A percentile compares a stretch with the other conserved stretches of the same genome.
These are phyloP conservation scores for Oreochromis spilurus DNA, from an alignment of 2,113 vertebrate species.

Conservation along the genomic window DNA sequence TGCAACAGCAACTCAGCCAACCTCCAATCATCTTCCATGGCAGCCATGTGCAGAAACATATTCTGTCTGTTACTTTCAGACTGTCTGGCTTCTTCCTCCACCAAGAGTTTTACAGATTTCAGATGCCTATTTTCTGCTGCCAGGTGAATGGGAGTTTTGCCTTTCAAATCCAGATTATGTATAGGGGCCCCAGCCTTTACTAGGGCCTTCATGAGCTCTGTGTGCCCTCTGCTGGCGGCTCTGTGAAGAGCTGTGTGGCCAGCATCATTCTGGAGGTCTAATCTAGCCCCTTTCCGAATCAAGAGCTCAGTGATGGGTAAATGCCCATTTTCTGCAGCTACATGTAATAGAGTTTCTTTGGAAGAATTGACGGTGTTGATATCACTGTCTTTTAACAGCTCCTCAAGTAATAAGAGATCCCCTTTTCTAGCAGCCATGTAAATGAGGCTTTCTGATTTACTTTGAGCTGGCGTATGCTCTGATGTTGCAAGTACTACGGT, in stretches of 20 bases:
- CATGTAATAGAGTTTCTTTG: conserved; percentile 70
- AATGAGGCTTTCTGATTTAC: conserved; percentile 25
- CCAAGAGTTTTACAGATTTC: conserved; percentile 45
- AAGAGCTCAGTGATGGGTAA: conserved; percentile 60
- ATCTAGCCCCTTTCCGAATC: conserved; percentile 66
- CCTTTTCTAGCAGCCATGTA: conserved; percentile 53
- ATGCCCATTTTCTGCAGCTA: conserved; percentile 67
- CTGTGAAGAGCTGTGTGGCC: conserved; percentile 73
- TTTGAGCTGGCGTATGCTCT: neutral
- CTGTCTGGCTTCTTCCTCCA: conserved; percentile 63
- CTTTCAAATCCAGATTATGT: conserved; percentile 53
- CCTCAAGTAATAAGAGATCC: conserved; percentile 47
- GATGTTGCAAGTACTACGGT: neutral
- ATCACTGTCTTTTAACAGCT: conserved; percentile 42
- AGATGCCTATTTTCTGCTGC: conserved; percentile 60
- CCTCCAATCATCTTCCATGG: conserved; percentile 60
- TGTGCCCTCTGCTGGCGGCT: conserved; percentile 67
- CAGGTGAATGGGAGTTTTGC: conserved; percentile 64
- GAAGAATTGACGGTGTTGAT: conserved; percentile 40
- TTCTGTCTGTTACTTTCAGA: conserved; percentile 51
- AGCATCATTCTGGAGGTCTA: conserved; percentile 60
- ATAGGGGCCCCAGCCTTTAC: conserved; percentile 53
- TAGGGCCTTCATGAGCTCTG: conserved; percentile 40
- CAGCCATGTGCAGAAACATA: conserved; percentile 70
- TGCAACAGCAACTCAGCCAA: conserved; percentile 67